phyloP scores from a whole-genome alignment of 2,113 vertebrate species.

The Melanocharis versteri region DNA sequence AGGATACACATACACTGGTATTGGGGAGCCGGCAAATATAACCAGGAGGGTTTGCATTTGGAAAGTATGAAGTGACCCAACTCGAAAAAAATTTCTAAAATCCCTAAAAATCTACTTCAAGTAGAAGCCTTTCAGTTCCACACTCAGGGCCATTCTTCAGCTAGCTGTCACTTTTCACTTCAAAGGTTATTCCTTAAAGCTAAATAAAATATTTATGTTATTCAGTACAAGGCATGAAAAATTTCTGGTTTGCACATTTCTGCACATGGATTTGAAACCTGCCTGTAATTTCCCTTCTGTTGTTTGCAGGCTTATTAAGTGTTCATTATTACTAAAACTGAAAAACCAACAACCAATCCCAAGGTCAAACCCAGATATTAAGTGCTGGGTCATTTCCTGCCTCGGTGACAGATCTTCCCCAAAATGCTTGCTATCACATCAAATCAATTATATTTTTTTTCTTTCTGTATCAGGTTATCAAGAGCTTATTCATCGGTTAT shows the following conservation, averaged over 20 bases:
- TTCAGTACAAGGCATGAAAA: constrained; percentile 22
- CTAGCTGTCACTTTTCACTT: constrained; percentile 56
- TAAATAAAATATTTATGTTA: constrained; percentile 65
- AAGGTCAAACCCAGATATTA: neutral
- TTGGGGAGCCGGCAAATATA: neutral
- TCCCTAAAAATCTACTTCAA: neutral
- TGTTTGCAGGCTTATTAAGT: constrained; percentile 19
- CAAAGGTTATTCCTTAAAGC: constrained; percentile 53
- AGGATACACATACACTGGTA: neutral
- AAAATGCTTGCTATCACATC: neutral
- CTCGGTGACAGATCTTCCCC: neutral
- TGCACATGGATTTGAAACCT: neutral
- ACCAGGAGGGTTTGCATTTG: neutral
- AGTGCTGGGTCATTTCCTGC: neutral
- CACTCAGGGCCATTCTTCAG: constrained; percentile 19
- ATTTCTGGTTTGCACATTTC: constrained; percentile 14
- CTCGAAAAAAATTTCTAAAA: neutral
- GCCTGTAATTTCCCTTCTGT: neutral
- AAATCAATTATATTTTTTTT: neutral
- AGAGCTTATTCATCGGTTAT: neutral
- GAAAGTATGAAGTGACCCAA: neutral
- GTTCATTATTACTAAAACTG: neutral
- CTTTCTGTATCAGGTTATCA: neutral
- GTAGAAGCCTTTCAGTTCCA: constrained; percentile 33
- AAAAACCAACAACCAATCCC: neutral